Evolutionary conservation across 1,140 invertebrate genomes (phyloP), one percentile per base, ranked within the genome.

Genomic region (Zaprionus ghesquierei): DNA sequence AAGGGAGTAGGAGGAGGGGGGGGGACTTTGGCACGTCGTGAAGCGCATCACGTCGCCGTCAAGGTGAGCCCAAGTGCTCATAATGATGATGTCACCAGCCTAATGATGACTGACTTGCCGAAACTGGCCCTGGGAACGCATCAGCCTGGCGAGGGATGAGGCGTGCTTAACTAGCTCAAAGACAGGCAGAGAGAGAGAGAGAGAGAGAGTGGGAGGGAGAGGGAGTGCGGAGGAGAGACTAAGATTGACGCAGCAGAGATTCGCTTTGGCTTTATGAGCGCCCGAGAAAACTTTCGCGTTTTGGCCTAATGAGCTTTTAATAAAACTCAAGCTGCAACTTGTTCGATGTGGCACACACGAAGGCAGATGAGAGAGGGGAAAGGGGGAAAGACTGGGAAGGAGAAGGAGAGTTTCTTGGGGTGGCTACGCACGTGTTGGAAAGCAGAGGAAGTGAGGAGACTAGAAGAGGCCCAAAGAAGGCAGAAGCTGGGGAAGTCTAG

Each of bases 271-370:
- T 71, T 38, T 56, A 33, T 33, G 63, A 62, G 70, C 69, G 77
- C 49, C 15, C 35, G 75, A n/a, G 25, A 33, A 86, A 86, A 86
- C 66, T 87, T 87, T 87, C 55, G 56, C 35, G 46, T 62, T 61
- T 62, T 61, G 54, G 58, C 84, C 78, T 89, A 89, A 89, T 89
- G 85, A 89, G 84, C 84, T 89, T 89, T 89, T 89, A 89, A 89
- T 89, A 89, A 89, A 89, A 89, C 80, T 86, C 82, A 75, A 89
- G 77, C 71, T 68, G 59, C 70, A 73, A 62, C 70, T 72, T 71
- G 49, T 66, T 50, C 38, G 56, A 44, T 54, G 53, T 59, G 9
- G 23, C 51, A 77, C 75, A 63, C 68, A 73, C 33, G 12, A 22
- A 23, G 22, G 10, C 12, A 9, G 12, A 13, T 6, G 31, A 9